Base-by-base conservation (phyloP, 2,888 invertebrate species). In the Caenorhabditis panamensis region DNA sequence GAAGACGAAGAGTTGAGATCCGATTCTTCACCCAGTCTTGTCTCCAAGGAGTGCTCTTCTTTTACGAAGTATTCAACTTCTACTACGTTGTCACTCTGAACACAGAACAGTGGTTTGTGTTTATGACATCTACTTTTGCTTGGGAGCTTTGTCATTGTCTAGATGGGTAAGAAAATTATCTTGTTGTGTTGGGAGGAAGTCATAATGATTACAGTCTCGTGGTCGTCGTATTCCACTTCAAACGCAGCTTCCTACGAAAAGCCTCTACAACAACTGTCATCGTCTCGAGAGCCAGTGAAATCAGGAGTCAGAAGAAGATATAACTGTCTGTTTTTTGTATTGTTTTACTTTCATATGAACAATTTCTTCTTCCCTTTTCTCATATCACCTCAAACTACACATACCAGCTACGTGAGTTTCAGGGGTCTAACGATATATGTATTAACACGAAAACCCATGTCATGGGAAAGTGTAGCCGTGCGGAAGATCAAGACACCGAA, bases 51-150 rank as follows among this genome's bases (percentile, higher is more conserved):
- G 37, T 53, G n/a, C 63, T 82, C 0, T 82, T 82, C 28, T 78
- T 82, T 59, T 82, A 76, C 51, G 79, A 82, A 53, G 56, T 82
- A 1, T 82, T 82, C 76, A 82, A 71, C 53, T 82, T 82, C 62
- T 78, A 82, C 64, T 82, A 79, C 47, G 31, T 82, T 11, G 47
- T 51, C 51, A 79, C 78, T 11, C 26, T 82, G 13, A 51, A 47
- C 11, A 64, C 69, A 5, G 56, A 62, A n/a, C 75, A 63, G 36
- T 82, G 82, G 82, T 75, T 47, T 16, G 64, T 79, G 16, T 79
- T 79, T 67, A 59, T 79, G 31, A 79, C 79, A 5, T 58, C 79
- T 8, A 79, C 79, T 0, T 79, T 79, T 37, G 79, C 79, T 1
- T 79, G 79, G 79, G 79, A 79, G 16, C 20, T 79, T 16, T 79